These are phyloP conservation scores for Xylocampa areola DNA, from an alignment of 2,888 invertebrate genomes.

Conservation along the genomic window DNA sequence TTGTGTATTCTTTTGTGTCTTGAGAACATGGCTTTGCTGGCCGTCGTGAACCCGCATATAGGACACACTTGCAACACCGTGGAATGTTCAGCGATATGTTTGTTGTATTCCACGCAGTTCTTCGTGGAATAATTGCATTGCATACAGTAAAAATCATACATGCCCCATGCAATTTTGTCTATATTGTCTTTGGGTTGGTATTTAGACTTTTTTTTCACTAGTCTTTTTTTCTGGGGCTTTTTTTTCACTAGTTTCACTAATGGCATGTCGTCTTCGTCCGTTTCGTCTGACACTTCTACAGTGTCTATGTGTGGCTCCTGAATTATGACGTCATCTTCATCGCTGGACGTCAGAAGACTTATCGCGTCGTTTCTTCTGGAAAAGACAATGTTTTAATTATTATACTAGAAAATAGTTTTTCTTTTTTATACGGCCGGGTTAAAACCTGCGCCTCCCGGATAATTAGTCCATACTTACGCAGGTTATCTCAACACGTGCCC, in stretches of 20 bases:
- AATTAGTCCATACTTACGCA: too few species aligned
- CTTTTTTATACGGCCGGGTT: too few species aligned
- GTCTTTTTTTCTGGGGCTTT: constrained; percentile 35
- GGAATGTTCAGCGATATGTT: constrained; percentile 54
- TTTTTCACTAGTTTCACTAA: constrained; percentile 69
- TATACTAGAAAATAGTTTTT: too few species aligned
- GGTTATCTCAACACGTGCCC: too few species aligned
- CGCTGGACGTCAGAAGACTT: constrained; percentile 81
- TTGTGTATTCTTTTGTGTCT: constrained; percentile 74
- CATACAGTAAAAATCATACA: constrained; percentile 70
- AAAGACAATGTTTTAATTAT: too few species aligned
- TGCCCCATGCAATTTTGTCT: constrained; percentile 15
- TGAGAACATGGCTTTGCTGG: constrained; percentile 66
- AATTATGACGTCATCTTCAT: constrained; percentile 83
- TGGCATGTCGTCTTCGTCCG: constrained; percentile 82
- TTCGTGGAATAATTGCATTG: constrained; percentile 66
- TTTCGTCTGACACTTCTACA: constrained; percentile 79
- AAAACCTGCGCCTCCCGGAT: too few species aligned
- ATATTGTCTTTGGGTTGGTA: not conserved
- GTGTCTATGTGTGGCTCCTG: constrained; percentile 82
- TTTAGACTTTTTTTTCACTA: constrained; percentile 13
- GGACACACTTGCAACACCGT: constrained; percentile 69
- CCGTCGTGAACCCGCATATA: constrained; percentile 72
- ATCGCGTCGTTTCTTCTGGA: constrained; percentile 75
- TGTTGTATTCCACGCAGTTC: constrained; percentile 45